These are phyloP conservation scores for Cromileptes altivelis DNA, from an alignment of 2,113 vertebrate species.

Conservation along the genomic window DNA sequence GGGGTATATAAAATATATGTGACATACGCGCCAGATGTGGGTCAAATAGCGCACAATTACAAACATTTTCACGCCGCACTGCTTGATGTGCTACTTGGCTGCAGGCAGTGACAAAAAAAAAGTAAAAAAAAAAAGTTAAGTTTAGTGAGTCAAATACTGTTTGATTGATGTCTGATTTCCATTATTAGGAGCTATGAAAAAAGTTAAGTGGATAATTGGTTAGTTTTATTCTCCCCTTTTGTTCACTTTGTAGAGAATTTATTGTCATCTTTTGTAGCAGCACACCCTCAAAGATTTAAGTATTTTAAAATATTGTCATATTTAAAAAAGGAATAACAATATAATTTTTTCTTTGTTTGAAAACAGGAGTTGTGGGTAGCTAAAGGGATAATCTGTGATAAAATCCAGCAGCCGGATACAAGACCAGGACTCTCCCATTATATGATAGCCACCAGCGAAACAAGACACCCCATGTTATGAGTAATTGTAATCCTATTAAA, in stretches of 20 bases:
- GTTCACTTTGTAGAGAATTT: neutral
- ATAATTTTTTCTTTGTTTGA: neutral
- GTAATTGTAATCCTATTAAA: conserved; percentile 23
- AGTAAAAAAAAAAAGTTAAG: too few relatives aligned
- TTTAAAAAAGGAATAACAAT: neutral
- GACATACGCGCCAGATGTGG: conserved; percentile 57
- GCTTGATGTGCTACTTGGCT: conserved; percentile 24
- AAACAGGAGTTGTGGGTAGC: neutral
- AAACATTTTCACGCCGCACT: conserved; percentile 1
- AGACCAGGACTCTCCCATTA: neutral
- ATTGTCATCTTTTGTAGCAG: neutral
- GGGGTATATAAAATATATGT: conserved; percentile 29
- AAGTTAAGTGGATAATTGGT: conserved; percentile 1
- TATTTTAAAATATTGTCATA: neutral
- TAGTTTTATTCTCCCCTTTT: conserved; percentile 14
- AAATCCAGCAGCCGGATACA: neutral
- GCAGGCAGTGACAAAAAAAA: conserved; percentile 1
- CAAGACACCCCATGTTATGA: conserved; percentile 13
- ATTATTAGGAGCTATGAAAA: conserved; percentile 2
- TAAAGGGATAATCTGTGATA: neutral
- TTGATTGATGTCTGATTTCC: conserved; percentile 16
- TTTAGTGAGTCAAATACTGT: neutral
- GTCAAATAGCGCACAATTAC: conserved; percentile 54
- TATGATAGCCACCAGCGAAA: conserved; percentile 3
- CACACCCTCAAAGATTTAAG: neutral